Evolutionary conservation across 2,797 vertebrate genomes (phyloP).

Genomic region (Botia almorhae): DNA sequence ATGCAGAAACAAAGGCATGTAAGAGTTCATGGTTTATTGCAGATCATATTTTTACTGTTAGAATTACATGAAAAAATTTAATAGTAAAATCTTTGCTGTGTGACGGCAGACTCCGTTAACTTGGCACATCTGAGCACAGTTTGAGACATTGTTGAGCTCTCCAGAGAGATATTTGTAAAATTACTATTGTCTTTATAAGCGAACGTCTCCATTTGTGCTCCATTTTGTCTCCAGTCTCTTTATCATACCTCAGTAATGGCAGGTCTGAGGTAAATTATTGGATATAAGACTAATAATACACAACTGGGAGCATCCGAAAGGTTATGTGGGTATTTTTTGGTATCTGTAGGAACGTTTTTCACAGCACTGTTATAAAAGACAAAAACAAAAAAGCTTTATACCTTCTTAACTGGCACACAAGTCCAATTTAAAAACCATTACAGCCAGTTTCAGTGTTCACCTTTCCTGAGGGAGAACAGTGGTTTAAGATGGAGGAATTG

Average conservation of each 20-base stretch:
- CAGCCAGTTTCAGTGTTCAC: slow-evolving; percentile 65
- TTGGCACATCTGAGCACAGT: neutral
- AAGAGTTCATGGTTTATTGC: neutral
- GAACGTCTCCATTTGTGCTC: no score
- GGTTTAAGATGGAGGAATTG: slow-evolving; percentile 46
- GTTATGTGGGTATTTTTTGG: neutral
- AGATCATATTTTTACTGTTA: neutral
- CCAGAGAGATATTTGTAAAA: no score
- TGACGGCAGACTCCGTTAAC: no score
- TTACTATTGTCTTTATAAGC: no score
- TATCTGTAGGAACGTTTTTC: no score
- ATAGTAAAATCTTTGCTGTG: neutral
- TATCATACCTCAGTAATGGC: slow-evolving; percentile 26
- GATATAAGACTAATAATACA: slow-evolving; percentile 40
- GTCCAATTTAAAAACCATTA: no score
- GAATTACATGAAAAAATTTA: neutral
- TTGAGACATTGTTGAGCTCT: neutral
- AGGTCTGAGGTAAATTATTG: slow-evolving; percentile 22
- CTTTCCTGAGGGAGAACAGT: slow-evolving; percentile 63
- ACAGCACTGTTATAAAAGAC: no score
- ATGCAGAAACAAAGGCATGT: neutral
- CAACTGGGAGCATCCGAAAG: slow-evolving; percentile 9
- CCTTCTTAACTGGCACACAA: slow-evolving; percentile 48
- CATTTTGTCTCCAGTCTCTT: no score
- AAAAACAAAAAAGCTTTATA: no score